phyloP scores from a whole-genome alignment of 2,888 invertebrate species.

The Tenthredo scrophulariae region DNA sequence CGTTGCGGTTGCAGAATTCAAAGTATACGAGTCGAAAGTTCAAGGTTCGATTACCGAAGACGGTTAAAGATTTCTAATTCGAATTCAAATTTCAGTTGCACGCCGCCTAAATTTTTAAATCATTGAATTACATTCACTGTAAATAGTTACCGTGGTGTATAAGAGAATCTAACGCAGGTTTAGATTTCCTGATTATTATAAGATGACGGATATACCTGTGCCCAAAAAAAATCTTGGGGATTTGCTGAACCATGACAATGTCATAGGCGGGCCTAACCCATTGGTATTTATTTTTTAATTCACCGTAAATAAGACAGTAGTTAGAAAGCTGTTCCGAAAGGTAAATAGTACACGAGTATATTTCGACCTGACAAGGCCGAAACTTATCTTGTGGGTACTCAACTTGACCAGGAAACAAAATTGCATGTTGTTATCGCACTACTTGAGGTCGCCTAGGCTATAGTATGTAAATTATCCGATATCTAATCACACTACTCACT shows the following conservation, averaged over 20 bases:
- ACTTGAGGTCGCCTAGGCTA: background rate
- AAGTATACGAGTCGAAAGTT: background rate
- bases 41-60: background rate
- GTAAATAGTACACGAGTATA: background rate
- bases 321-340: slow-evolving; percentile 33
- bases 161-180: background rate
- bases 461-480: background rate
- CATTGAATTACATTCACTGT: background rate
- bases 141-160: background rate
- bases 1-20: background rate
- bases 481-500: background rate
- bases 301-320: background rate
- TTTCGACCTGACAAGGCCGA: background rate
- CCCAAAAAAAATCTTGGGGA: background rate
- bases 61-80: background rate
- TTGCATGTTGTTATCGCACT: background rate
- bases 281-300: background rate
- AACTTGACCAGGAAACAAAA: background rate
- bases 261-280: background rate
- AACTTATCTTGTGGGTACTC: background rate
- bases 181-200: background rate
- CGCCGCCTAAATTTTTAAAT: background rate
- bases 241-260: slow-evolving; percentile 5
- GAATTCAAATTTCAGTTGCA: background rate
- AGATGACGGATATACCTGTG: background rate